A percentile compares a stretch with the other conserved stretches of the same genome.
Conservation (phyloP, 2,113 vertebrate genomes). For the Dendrocopos noguchii region DNA sequence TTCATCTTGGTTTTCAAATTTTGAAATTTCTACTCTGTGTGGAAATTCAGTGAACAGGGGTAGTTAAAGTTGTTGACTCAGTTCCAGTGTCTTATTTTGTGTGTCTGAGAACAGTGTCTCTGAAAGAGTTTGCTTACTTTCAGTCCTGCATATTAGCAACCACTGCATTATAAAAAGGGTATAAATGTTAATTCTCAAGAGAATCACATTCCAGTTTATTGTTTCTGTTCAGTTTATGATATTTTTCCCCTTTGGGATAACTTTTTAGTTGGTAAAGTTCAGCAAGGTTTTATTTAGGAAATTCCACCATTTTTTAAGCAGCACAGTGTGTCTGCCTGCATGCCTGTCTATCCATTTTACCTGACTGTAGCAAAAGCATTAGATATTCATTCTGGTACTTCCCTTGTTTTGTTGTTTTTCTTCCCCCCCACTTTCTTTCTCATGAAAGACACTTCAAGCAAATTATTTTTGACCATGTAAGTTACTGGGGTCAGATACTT, state of each 20-base stretch:
- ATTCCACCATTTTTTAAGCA: not conserved
- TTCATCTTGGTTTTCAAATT: not conserved
- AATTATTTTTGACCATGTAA: not conserved
- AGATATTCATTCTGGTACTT: not conserved
- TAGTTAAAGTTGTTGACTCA: not conserved
- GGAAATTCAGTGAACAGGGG: not conserved
- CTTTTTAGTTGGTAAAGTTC: not conserved
- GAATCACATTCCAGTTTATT: not conserved
- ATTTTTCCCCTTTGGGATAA: not conserved
- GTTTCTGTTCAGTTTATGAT: not conserved
- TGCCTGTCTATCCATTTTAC: not conserved
- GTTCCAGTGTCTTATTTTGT: not conserved
- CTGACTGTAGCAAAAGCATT: not conserved
- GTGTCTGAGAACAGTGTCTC: not conserved
- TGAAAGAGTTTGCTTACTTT: not conserved
- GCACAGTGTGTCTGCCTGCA: not conserved
- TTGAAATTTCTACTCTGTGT: not conserved
- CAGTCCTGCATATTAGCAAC: not conserved
- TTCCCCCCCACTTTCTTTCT: not conserved
- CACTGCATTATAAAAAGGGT: not conserved
- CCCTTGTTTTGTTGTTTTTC: not conserved
- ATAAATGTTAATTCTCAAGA: not conserved
- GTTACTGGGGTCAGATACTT: not conserved
- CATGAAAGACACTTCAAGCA: not conserved
- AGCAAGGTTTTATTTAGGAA: not conserved